These are phyloP conservation scores for Muschampia plurimacula DNA, from an alignment of 2,888 invertebrate species.

Conservation along the genomic window DNA sequence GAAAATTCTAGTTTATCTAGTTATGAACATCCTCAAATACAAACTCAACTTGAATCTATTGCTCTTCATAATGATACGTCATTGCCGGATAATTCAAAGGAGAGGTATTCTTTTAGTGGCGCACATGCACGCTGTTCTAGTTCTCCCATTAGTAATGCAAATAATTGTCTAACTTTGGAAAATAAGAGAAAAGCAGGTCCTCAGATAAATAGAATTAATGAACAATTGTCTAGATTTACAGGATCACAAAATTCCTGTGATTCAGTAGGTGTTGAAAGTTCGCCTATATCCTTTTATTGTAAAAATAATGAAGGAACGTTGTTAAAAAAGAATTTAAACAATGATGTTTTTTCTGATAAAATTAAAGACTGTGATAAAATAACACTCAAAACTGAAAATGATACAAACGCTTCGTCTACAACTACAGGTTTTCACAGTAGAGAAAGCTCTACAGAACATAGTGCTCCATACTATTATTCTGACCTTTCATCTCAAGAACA, in stretches of 20 bases:
- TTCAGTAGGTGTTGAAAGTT: constrained; percentile 66
- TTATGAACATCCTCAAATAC: constrained; percentile 48
- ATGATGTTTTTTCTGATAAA: constrained; percentile 70
- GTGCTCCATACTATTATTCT: constrained; percentile 95
- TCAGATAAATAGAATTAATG: constrained; percentile 43
- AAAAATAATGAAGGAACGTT: constrained; percentile 74
- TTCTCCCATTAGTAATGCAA: constrained; percentile 15
- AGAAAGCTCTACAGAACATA: constrained; percentile 88
- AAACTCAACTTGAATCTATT: constrained; percentile 27
- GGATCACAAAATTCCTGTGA: constrained; percentile 73
- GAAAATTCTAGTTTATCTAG: constrained; percentile 12
- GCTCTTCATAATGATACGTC: not conserved
- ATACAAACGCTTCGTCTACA: constrained; percentile 67
- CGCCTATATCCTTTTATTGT: constrained; percentile 80
- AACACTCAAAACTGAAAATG: constrained; percentile 60
- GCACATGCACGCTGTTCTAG: constrained; percentile 22
- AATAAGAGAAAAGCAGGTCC: constrained; percentile 45
- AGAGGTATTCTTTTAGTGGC: not conserved
- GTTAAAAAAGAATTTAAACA: constrained; percentile 76
- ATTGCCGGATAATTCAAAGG: not conserved
- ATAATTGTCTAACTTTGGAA: constrained; percentile 9
- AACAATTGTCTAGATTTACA: constrained; percentile 64
- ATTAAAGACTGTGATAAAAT: constrained; percentile 77
- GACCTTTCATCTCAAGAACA: constrained; percentile 87
- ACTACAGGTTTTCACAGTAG: constrained; percentile 85